phyloP scores from a whole-genome alignment of 1,140 invertebrate species.

The Sycophaga agraensis region DNA sequence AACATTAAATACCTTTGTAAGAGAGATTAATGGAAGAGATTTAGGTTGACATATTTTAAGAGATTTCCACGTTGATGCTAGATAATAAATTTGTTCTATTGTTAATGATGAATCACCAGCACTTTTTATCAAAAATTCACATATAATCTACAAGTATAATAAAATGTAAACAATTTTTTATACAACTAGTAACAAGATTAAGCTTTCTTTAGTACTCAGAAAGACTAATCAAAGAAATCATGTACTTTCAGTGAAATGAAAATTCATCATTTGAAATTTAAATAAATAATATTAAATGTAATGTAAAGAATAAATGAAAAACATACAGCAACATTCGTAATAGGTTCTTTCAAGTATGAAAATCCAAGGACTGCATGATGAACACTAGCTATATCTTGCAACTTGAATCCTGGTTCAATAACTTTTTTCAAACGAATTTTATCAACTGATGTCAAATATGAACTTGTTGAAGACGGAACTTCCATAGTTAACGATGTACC shows the following conservation, averaged over 20 bases:
- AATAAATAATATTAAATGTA: background rate
- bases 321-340: slow-evolving; percentile 58
- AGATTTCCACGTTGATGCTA: slow-evolving; percentile 56
- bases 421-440: slow-evolving; percentile 59
- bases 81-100: slow-evolving; percentile 60
- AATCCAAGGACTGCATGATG: slow-evolving; percentile 64
- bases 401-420: slow-evolving; percentile 58
- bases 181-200: background rate
- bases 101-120: slow-evolving; percentile 44
- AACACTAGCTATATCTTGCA: slow-evolving; percentile 56
- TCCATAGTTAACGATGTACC: slow-evolving; percentile 32
- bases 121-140: slow-evolving; percentile 55
- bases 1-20: slow-evolving; percentile 45
- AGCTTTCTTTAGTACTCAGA: slow-evolving; percentile 38
- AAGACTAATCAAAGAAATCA: slow-evolving; percentile 58
- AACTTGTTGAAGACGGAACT: slow-evolving; percentile 50
- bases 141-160: slow-evolving; percentile 55
- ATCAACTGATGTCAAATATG: slow-evolving; percentile 61
- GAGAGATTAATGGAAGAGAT: slow-evolving; percentile 35
- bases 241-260: slow-evolving; percentile 37
- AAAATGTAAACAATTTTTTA: background rate
- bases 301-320: slow-evolving; percentile 16
- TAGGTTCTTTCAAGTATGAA: slow-evolving; percentile 55
- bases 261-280: slow-evolving; percentile 44
- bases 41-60: slow-evolving; percentile 54